Evolutionary conservation across 30 jellyfish, hydroid and myxozoan genomes (phyloP).

Genomic region (Catostylus mosaicus): DNA sequence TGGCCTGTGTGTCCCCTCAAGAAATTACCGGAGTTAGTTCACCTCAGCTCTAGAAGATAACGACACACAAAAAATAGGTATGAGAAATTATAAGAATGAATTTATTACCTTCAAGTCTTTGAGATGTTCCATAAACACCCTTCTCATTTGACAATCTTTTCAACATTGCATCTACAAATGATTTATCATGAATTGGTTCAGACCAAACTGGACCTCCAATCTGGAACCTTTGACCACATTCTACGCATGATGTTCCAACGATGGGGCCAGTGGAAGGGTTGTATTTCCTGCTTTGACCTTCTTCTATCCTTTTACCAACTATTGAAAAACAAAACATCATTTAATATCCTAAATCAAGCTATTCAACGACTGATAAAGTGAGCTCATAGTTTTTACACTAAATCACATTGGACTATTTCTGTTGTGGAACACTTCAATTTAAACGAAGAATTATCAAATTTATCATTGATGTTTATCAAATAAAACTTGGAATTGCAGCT

Average conservation of each 20-base stretch:
- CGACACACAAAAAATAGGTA: not conserved
- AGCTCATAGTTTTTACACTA: too few relatives aligned
- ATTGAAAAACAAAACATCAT: not conserved
- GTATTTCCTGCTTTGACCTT: conserved; percentile 85
- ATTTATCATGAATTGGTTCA: conserved; percentile 77
- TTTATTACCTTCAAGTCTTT: conserved; percentile 74
- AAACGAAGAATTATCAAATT: too few relatives aligned
- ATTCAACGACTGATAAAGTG: too few relatives aligned
- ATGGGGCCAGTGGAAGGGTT: conserved; percentile 95
- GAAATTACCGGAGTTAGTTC: too few relatives aligned
- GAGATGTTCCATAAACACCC: conserved; percentile 66
- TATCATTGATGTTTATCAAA: too few relatives aligned
- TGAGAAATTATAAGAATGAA: too few relatives aligned
- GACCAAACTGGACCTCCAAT: conserved; percentile 99
- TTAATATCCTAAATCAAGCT: too few relatives aligned
- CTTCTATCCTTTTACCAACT: conserved; percentile 92
- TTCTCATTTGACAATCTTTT: conserved; percentile 46
- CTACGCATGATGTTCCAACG: conserved; percentile 73
- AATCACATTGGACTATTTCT: too few relatives aligned
- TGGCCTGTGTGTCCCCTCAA: too few relatives aligned
- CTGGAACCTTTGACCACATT: conserved; percentile 81
- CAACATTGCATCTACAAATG: conserved; percentile 67
- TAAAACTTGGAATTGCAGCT: too few relatives aligned
- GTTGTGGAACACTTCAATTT: too few relatives aligned
- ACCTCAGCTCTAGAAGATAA: too few relatives aligned